Conservation (phyloP, 2,797 vertebrate species). For the Phataginus tricuspis region DNA sequence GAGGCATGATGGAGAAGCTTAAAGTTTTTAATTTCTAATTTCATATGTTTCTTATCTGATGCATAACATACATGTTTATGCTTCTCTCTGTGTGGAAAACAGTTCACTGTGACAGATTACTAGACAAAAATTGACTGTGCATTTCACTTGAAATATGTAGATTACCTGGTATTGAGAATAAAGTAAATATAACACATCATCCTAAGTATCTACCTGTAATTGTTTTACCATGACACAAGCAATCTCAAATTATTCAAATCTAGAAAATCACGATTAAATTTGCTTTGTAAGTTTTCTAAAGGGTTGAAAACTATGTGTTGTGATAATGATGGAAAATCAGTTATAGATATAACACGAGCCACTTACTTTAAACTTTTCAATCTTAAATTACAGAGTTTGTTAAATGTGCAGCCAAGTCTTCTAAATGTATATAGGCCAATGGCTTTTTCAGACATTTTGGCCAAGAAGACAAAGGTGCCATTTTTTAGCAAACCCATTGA, state of each 20-base stretch:
- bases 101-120: not conserved
- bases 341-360: conserved; percentile 27
- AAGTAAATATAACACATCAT: conserved; percentile 20
- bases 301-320: conserved; percentile 17
- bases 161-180: conserved; percentile 5
- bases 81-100: not conserved
- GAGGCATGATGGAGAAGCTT: not conserved
- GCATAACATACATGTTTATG: not conserved
- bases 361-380: conserved; percentile 69
- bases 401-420: conserved; percentile 26
- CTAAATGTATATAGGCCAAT: conserved; percentile 61
- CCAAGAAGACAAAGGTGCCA: conserved; percentile 63
- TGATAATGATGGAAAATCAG: conserved; percentile 64
- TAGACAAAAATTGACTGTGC: not conserved
- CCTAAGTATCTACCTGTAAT: not conserved
- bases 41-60: not conserved
- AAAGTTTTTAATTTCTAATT: conserved; percentile 15
- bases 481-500: conserved; percentile 61
- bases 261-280: conserved; percentile 51
- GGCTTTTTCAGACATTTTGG: conserved; percentile 52
- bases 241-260: conserved; percentile 44
- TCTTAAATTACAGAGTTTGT: conserved; percentile 61
- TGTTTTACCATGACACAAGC: not conserved
- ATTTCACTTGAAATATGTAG: not conserved
- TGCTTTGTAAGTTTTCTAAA: conserved; percentile 59